Evolutionary conservation across 2,113 vertebrate genomes (phyloP).

Genomic region (Gambusia affinis): DNA sequence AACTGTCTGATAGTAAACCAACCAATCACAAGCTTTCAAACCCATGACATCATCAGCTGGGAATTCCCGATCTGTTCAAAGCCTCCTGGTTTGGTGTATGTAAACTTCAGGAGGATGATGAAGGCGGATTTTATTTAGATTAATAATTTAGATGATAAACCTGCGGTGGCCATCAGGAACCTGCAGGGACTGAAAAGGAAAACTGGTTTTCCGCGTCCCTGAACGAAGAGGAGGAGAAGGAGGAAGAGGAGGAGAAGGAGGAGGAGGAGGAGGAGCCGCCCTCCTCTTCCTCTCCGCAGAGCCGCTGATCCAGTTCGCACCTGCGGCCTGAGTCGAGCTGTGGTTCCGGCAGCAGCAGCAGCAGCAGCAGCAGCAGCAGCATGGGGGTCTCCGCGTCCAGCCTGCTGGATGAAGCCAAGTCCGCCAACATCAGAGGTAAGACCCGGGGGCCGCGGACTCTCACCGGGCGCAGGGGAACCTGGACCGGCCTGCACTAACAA

Average conservation of each 20-base stretch:
- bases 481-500: neutral
- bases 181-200: no score
- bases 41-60: neutral
- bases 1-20: neutral
- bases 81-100: no score
- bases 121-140: no score
- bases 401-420: slow-evolving; percentile 86
- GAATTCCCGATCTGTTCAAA: neutral
- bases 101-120: no score
- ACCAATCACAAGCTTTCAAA: neutral
- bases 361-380: slow-evolving; percentile 17
- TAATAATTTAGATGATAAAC: no score
- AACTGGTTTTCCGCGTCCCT: no score
- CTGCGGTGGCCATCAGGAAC: no score
- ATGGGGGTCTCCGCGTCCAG: slow-evolving; percentile 89
- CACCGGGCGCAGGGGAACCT: neutral
- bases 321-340: slow-evolving; percentile 56
- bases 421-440: slow-evolving; percentile 87
- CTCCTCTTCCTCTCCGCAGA: neutral
- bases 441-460: no score
- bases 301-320: slow-evolving; percentile 32
- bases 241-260: neutral
- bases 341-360: slow-evolving; percentile 14
- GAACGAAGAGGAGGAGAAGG: neutral
- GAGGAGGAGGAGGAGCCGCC: slow-evolving; percentile 1